A percentile compares a stretch with the other conserved stretches of the same genome.
Conservation (phyloP, 2,888 invertebrate genomes). For the Polyommatus iphigenia region DNA sequence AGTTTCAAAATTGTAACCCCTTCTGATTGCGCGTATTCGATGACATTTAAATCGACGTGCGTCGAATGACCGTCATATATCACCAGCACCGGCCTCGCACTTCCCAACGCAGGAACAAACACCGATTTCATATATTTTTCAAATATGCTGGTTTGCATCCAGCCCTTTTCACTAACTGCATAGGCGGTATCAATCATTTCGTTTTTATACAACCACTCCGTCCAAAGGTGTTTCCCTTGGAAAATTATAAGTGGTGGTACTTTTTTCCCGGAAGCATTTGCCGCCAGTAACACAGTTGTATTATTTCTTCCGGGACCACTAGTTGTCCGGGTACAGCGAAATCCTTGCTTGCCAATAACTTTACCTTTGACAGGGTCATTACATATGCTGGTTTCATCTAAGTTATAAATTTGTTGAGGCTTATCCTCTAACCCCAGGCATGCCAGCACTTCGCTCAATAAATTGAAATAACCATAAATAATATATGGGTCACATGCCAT, state of each 20-base stretch:
- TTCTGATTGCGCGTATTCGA: slow-evolving; percentile 31
- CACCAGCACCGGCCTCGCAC: slow-evolving; percentile 41
- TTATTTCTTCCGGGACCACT: not conserved
- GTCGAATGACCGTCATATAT: slow-evolving; percentile 48
- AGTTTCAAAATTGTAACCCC: slow-evolving; percentile 45
- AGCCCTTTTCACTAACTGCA: slow-evolving; percentile 37
- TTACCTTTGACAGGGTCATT: slow-evolving; percentile 8
- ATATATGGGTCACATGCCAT: slow-evolving; percentile 31
- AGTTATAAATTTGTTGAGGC: slow-evolving; percentile 22
- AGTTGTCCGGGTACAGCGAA: slow-evolving; percentile 1
- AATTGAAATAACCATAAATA: slow-evolving; percentile 20
- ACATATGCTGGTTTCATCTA: slow-evolving; percentile 12
- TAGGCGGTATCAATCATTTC: slow-evolving; percentile 36
- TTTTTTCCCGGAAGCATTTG: not conserved
- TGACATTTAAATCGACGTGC: slow-evolving; percentile 43
- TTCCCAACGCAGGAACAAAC: slow-evolving; percentile 37
- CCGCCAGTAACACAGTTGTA: not conserved
- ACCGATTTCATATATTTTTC: slow-evolving; percentile 43
- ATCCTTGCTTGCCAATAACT: slow-evolving; percentile 4
- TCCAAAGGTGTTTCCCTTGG: slow-evolving; percentile 42
- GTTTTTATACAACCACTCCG: slow-evolving; percentile 39
- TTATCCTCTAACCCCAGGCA: not conserved
- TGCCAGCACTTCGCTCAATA: not conserved
- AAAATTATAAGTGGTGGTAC: slow-evolving; percentile 39
- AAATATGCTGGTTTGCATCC: slow-evolving; percentile 45